These are phyloP conservation scores for Cephus runcator DNA, from an alignment of 2,888 invertebrate genomes.

Conservation along the genomic window DNA sequence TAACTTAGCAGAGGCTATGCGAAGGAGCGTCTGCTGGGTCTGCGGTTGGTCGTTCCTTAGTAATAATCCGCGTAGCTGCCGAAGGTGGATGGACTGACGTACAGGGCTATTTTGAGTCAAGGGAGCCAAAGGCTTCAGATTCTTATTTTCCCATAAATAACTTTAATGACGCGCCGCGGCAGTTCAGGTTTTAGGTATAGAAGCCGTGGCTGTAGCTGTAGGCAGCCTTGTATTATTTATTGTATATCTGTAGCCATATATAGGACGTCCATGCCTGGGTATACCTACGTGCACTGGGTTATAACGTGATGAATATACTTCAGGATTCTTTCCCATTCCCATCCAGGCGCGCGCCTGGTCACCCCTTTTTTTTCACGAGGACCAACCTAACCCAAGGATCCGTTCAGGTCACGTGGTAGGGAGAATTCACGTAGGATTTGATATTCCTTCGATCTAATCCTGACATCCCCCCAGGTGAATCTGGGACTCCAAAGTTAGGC, in stretches of 20 bases:
- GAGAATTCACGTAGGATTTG: not conserved
- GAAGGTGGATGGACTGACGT: too few relatives aligned
- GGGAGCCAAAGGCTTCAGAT: conserved; percentile 50
- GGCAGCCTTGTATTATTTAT: conserved; percentile 57
- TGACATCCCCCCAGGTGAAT: not conserved
- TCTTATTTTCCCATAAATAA: conserved; percentile 62
- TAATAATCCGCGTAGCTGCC: too few relatives aligned
- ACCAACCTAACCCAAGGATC: not conserved
- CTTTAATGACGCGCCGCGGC: conserved; percentile 59
- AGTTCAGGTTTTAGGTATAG: conserved; percentile 49
- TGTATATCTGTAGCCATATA: conserved; percentile 30
- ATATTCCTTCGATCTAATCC: not conserved
- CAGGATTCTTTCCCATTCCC: not conserved
- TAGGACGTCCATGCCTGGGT: conserved; percentile 4
- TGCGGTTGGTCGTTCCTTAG: too few relatives aligned
- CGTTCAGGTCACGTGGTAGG: not conserved
- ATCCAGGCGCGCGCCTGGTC: not conserved
- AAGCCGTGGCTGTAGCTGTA: conserved; percentile 46
- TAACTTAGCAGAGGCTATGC: not conserved
- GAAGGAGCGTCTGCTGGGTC: too few relatives aligned
- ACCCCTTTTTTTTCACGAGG: not conserved
- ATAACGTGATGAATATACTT: not conserved
- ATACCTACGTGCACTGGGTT: not conserved
- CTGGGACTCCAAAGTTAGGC: not conserved
- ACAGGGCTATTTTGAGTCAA: not conserved